These are phyloP conservation scores for Glaucomys volans DNA, from an alignment of 2,113 vertebrate species.

Conservation along the genomic window DNA sequence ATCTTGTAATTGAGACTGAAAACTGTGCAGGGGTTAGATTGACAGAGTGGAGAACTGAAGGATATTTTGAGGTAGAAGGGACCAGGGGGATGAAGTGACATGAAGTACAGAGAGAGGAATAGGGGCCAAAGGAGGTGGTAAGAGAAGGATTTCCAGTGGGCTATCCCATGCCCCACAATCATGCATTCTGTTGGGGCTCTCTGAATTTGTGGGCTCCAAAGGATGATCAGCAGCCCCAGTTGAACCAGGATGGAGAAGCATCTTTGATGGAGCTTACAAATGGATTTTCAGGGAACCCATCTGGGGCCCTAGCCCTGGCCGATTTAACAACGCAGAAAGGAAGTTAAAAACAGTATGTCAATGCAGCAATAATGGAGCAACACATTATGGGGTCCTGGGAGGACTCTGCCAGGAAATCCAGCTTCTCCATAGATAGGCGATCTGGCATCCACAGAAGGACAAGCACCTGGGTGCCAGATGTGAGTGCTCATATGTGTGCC, in stretches of 20 bases:
- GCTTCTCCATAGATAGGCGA: neutral
- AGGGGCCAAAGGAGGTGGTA: no score
- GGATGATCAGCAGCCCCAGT: no score
- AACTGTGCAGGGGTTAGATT: neutral
- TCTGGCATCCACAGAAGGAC: constrained; percentile 12
- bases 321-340: neutral
- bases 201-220: neutral
- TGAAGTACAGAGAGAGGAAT: neutral
- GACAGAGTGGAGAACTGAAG: neutral
- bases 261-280: neutral
- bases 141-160: neutral
- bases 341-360: neutral
- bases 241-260: neutral
- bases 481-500: constrained; percentile 49
- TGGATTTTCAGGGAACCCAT: neutral
- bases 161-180: fast-evolving
- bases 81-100: neutral
- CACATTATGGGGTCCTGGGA: neutral
- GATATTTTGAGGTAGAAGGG: neutral
- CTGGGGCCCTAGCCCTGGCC: neutral
- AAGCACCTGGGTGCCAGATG: constrained; percentile 85
- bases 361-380: neutral
- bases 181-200: fast-evolving
- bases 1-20: neutral
- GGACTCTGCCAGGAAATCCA: neutral